Evolutionary conservation across 2,797 vertebrate genomes (phyloP).

Genomic region (Sebastes baramenuke): DNA sequence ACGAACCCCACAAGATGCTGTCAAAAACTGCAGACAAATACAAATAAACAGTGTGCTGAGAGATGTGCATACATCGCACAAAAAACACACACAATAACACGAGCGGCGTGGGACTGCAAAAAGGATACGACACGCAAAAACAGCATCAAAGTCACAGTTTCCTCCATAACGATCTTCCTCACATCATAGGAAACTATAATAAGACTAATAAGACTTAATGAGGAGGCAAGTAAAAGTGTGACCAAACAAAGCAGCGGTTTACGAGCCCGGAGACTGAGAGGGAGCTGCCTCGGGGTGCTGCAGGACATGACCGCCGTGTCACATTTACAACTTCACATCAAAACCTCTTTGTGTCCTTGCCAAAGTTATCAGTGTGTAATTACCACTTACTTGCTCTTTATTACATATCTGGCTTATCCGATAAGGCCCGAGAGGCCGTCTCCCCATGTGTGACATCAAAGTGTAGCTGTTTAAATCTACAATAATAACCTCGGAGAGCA

Average conservation of each 20-base stretch:
- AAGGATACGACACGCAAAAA: neutral
- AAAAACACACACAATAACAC: slow-evolving; percentile 35
- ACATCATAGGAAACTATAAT: slow-evolving; percentile 29
- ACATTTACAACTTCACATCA: slow-evolving; percentile 72
- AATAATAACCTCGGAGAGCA: slow-evolving; percentile 60
- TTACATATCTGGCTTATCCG: slow-evolving; percentile 64
- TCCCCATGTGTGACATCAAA: slow-evolving; percentile 45
- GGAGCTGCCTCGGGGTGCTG: slow-evolving; percentile 7
- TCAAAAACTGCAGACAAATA: slow-evolving; percentile 62
- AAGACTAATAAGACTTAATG: slow-evolving; percentile 58
- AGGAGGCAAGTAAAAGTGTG: slow-evolving; percentile 58
- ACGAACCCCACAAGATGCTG: slow-evolving; percentile 48
- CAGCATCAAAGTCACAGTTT: slow-evolving; percentile 44
- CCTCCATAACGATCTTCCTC: slow-evolving; percentile 35
- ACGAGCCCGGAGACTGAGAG: slow-evolving; percentile 34
- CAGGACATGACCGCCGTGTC: slow-evolving; percentile 56
- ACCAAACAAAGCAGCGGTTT: slow-evolving; percentile 57
- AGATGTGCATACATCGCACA: slow-evolving; percentile 51
- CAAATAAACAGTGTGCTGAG: slow-evolving; percentile 40
- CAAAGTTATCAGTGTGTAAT: slow-evolving; percentile 71
- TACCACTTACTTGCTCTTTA: slow-evolving; percentile 68
- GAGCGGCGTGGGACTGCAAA: neutral
- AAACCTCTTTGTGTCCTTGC: slow-evolving; percentile 65
- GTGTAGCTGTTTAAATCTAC: slow-evolving; percentile 60
- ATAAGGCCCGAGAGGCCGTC: slow-evolving; percentile 59